Evolutionary conservation across 2,888 invertebrate species (phyloP), one percentile per base, ranked within the genome.

Genomic region (Exocentrus adspersus): DNA sequence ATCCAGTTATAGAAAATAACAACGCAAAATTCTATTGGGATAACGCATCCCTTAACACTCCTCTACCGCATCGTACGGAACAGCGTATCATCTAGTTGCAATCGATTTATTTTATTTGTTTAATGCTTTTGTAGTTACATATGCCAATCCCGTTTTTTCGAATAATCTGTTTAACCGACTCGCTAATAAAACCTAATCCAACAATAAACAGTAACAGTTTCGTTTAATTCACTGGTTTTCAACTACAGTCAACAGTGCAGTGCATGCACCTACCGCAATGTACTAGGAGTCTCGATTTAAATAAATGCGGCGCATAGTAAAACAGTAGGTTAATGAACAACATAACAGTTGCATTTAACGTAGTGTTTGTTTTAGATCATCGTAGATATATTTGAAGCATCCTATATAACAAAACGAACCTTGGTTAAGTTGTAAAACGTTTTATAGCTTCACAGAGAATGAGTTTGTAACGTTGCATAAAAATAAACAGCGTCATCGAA

Each of bases 221-320:
- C 1, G 28, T 41, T 42, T 20, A 7, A 12, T 59, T 24, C 43
- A 51, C 42, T 59, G 50, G 59, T 30, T 42, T 32, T 42, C 43
- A 9, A 20, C 4, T 51, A 51, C 42, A 50, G 51, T 58, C 58
- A 41, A 58, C 58, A 58, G n/a, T n/a, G n/a, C 57, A 30, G 43
- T 30, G 59, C 59, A 28, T 43, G 30, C 24, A 51, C 59, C 24
- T 51, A 43, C 43, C 43, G 43, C 28, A 42, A 42, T 60, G 52
- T 46, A 60, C 37, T 16, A 43, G 21, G 10, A 46, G 9, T 52
- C 20, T 32, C 30, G 50, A 60, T 45, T 46, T 32, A 52, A 32
- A 60, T 60, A 37, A 52, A 46, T 37, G 28, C 20, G n/a, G 45
- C 37, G 19, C 19, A 17, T 60, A 45, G 43, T 52, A 14, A 19